These are phyloP conservation scores for Ptyas mucosa DNA, from an alignment of 2,113 vertebrate species.

Conservation along the genomic window DNA sequence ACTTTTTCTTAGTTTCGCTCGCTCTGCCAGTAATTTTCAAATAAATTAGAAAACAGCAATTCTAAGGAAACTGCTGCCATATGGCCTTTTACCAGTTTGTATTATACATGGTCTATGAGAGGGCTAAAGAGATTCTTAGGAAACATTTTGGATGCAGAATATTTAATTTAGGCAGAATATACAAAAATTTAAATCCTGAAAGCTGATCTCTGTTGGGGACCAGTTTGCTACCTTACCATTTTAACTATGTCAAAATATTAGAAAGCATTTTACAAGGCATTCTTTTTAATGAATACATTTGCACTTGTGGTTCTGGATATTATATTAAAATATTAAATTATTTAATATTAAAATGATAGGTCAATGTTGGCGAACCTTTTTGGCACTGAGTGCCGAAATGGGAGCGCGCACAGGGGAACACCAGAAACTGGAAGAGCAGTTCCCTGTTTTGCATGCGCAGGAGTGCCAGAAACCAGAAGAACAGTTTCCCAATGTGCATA, in stretches of 20 bases:
- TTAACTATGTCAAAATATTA: background rate
- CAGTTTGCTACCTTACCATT: background rate
- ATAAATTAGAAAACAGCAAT: background rate
- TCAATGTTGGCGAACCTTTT: background rate
- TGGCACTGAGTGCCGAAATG: too few relatives aligned
- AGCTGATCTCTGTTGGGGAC: background rate
- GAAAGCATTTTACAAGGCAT: background rate
- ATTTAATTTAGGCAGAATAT: background rate
- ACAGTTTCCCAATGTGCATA: too few relatives aligned
- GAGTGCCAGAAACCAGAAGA: too few relatives aligned
- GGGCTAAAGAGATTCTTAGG: background rate
- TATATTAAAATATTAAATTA: too few relatives aligned
- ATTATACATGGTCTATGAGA: background rate
- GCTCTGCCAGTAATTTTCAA: background rate
- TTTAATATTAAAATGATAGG: background rate
- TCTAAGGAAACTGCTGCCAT: background rate
- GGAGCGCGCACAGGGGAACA: too few relatives aligned
- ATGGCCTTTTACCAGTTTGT: background rate
- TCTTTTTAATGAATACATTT: background rate
- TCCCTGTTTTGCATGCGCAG: too few relatives aligned
- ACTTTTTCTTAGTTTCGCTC: background rate
- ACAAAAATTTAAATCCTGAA: background rate
- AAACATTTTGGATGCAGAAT: background rate
- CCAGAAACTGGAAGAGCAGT: too few relatives aligned
- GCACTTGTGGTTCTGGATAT: background rate